Conservation (phyloP, 2,797 vertebrate genomes). For the Apogon talboti region DNA sequence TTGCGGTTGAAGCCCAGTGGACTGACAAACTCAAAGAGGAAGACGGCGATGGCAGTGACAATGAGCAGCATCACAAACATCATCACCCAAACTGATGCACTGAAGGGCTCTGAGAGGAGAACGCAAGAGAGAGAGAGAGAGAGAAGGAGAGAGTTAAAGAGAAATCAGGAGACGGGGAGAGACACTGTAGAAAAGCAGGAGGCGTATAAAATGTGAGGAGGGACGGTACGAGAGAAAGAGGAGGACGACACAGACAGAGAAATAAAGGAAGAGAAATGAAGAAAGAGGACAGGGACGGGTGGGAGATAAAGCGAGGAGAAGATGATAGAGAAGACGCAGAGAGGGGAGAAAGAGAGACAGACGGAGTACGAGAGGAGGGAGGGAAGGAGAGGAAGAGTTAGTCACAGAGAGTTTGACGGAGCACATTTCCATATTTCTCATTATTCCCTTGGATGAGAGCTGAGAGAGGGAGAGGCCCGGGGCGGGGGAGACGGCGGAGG, state of each 20-base stretch:
- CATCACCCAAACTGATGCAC: constrained; percentile 99
- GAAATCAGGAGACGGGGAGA: constrained; percentile 18
- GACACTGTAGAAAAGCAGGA: constrained; percentile 27
- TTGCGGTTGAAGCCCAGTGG: constrained; percentile 98
- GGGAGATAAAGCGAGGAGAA: constrained; percentile 43
- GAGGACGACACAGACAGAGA: constrained; percentile 26
- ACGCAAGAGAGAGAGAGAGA: constrained; percentile 17
- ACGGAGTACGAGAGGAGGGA: constrained; percentile 23
- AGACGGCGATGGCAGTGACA: constrained; percentile 96
- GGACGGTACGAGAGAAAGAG: constrained; percentile 1
- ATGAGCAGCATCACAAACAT: constrained; percentile 99
- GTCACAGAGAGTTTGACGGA: constrained; percentile 77
- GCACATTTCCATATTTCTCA: constrained; percentile 84
- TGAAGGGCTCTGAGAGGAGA: constrained; percentile 91
- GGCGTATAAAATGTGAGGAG: constrained; percentile 15
- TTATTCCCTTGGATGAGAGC: constrained; percentile 80
- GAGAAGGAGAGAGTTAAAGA: constrained; percentile 24
- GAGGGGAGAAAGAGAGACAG: constrained; percentile 82
- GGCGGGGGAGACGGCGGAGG: constrained; percentile 40
- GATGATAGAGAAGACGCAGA: constrained; percentile 86
- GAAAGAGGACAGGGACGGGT: constrained; percentile 34
- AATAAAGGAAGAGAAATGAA: constrained; percentile 29
- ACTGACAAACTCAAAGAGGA: constrained; percentile 98
- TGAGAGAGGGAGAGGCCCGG: constrained; percentile 61
- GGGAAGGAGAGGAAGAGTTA: constrained; percentile 66